A percentile compares a stretch with the other conserved stretches of the same genome.
phyloP scores from a whole-genome alignment of 2,797 vertebrate species.

The Poecilia wingei region DNA sequence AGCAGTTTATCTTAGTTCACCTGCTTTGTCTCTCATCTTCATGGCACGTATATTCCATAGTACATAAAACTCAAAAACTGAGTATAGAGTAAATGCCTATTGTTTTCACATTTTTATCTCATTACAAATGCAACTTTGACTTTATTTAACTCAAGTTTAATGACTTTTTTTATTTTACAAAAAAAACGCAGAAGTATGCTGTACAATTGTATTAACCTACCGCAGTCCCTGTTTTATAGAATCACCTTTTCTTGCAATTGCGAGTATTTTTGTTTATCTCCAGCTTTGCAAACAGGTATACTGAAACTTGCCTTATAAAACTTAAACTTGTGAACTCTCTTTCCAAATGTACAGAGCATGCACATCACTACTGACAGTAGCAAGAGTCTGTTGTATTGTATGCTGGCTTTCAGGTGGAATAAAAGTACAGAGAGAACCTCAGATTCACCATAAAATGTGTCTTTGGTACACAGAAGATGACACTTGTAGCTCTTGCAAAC shows the following conservation, averaged over 20 bases:
- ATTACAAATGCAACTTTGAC: not conserved
- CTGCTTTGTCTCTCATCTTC: not conserved
- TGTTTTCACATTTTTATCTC: not conserved
- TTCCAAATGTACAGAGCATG: not conserved
- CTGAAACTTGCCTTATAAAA: not conserved
- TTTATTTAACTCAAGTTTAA: not conserved
- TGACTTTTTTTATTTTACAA: not conserved
- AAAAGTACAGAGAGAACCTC: not conserved
- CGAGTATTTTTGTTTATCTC: not conserved
- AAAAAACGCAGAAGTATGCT: not conserved
- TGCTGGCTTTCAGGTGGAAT: not conserved
- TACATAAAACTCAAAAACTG: not conserved
- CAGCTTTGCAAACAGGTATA: not conserved
- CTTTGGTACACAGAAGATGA: not conserved
- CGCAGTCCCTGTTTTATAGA: not conserved
- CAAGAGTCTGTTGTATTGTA: not conserved
- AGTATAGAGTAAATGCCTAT: not conserved
- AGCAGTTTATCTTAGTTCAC: not conserved
- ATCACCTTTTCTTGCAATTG: not conserved
- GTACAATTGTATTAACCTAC: not conserved
- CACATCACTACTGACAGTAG: not conserved
- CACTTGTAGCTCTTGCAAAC: not conserved
- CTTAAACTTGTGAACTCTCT: not conserved
- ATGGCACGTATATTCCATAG: not conserved
- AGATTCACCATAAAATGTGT: not conserved